phyloP scores from a whole-genome alignment of 2,113 vertebrate genomes.

The Laticauda colubrina region DNA sequence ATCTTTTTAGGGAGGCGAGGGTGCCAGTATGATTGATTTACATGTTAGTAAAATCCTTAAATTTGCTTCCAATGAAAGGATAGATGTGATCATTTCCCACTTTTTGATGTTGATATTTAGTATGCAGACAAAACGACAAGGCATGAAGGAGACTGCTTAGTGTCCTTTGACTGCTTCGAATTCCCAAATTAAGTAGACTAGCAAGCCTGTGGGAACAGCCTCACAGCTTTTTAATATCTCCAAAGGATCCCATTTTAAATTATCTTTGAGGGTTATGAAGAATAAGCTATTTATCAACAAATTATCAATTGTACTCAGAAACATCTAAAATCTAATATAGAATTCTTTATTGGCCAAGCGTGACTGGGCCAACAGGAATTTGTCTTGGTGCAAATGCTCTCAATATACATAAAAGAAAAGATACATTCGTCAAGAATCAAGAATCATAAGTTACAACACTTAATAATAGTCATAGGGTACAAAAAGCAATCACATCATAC shows the following conservation, averaged over 20 bases:
- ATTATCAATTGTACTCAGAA: background rate
- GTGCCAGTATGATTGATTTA: background rate
- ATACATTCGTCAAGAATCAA: no score
- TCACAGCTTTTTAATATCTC: background rate
- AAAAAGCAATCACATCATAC: no score
- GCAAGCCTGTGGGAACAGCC: background rate
- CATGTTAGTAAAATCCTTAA: background rate
- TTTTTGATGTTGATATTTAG: background rate
- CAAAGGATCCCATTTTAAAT: background rate
- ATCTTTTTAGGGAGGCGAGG: background rate
- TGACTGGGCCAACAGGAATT: no score
- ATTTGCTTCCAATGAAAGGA: background rate
- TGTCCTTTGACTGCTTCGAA: background rate
- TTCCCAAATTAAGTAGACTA: background rate
- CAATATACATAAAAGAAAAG: no score
- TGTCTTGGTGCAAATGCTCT: no score
- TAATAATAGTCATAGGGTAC: no score
- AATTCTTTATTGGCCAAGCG: no score
- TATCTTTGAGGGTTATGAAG: background rate
- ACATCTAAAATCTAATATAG: background rate
- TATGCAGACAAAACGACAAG: background rate
- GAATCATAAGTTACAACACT: no score
- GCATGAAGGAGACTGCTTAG: background rate
- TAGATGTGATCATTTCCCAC: background rate
- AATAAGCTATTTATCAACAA: background rate